Percentiles rank a stretch among this genome's conserved stretches.
These are phyloP conservation scores for Plutomurus gul DNA, from an alignment of 1,140 invertebrate species.

Conservation along the genomic window DNA sequence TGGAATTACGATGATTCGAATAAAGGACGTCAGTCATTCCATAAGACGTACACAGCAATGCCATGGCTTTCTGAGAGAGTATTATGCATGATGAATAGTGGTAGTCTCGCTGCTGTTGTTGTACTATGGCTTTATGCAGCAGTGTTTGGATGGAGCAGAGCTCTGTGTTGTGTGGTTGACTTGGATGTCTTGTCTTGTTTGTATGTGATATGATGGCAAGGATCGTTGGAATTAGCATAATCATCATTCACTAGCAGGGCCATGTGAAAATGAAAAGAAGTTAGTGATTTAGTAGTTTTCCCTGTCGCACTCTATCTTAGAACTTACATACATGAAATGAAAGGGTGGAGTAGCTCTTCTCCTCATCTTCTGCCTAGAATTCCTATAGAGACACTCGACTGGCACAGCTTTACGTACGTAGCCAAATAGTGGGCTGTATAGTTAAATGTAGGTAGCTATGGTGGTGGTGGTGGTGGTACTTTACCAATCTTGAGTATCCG, in stretches of 20 bases:
- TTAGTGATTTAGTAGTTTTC: constrained; percentile 36
- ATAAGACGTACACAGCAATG: background rate
- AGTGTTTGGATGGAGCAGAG: background rate
- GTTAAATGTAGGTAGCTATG: too few relatives aligned
- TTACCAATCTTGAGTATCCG: too few relatives aligned
- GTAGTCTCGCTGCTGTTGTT: too few relatives aligned
- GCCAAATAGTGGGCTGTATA: too few relatives aligned
- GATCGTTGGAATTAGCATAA: constrained; percentile 36
- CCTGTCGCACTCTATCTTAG: constrained; percentile 9
- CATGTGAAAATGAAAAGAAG: constrained; percentile 38
- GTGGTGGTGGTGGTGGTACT: too few relatives aligned
- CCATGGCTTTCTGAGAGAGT: too few relatives aligned
- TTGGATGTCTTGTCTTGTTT: background rate
- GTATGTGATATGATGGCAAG: constrained; percentile 4
- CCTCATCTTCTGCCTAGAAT: constrained; percentile 2
- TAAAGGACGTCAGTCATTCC: background rate
- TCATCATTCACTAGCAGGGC: constrained; percentile 31
- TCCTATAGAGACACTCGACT: constrained; percentile 1
- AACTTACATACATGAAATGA: constrained; percentile 13
- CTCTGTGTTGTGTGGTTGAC: background rate
- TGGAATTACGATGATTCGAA: background rate
- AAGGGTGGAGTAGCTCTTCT: constrained; percentile 30
- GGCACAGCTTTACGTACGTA: too few relatives aligned
- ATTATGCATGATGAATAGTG: too few relatives aligned
- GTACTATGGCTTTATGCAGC: too few relatives aligned